Conservation (phyloP, 2,888 invertebrate genomes). For the Dryobota labecula region DNA sequence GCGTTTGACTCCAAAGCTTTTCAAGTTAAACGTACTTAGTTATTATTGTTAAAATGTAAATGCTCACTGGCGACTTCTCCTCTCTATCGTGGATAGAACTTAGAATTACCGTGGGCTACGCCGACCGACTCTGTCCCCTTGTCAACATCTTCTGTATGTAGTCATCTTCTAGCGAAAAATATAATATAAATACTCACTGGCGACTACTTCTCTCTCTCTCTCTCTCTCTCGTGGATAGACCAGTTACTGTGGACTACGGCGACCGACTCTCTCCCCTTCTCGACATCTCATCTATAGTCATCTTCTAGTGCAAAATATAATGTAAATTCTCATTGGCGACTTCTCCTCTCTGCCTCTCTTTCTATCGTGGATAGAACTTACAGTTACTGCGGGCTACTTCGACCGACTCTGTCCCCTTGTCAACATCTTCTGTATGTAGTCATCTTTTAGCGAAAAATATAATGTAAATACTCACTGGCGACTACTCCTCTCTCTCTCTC, state of each 20-base stretch:
- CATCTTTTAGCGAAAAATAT: conserved; percentile 70
- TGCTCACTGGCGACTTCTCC: conserved; percentile 71
- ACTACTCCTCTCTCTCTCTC: conserved; percentile 68
- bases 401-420: conserved; percentile 84
- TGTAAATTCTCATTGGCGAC: conserved; percentile 75
- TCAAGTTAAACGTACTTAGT: too few species aligned
- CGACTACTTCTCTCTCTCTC: neutral
- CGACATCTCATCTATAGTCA: conserved; percentile 84
- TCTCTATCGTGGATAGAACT: neutral
- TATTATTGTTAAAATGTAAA: neutral
- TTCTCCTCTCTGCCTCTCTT: conserved; percentile 55
- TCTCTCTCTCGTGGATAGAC: neutral
- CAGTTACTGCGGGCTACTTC: conserved; percentile 75
- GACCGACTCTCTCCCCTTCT: conserved; percentile 84
- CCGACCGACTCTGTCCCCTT: conserved; percentile 86
- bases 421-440: conserved; percentile 84
- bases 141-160: conserved; percentile 83
- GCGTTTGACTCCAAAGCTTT: neutral
- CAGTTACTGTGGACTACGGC: conserved; percentile 75
- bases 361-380: neutral
- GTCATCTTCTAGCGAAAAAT: conserved; percentile 80
- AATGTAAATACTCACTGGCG: conserved; percentile 74
- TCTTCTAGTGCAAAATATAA: conserved; percentile 67
- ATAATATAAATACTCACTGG: conserved; percentile 72
- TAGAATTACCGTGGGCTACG: conserved; percentile 75